A percentile compares a stretch with the other conserved stretches of the same genome.
phyloP scores from a whole-genome alignment of 2,797 vertebrate species.

The Sarcoramphus papa region DNA sequence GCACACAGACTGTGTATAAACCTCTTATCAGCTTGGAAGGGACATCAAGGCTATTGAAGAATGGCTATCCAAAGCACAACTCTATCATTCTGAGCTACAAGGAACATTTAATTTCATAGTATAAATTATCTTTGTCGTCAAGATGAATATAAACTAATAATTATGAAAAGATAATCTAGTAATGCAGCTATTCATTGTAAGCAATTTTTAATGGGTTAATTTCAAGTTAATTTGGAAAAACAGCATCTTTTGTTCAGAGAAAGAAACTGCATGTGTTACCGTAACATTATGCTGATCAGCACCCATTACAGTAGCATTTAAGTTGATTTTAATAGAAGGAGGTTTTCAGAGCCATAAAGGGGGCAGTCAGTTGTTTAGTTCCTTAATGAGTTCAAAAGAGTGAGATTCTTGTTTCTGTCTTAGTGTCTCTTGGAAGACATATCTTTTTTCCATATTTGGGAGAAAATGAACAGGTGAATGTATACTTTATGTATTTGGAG shows the following conservation, averaged over 20 bases:
- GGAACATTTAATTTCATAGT: not conserved
- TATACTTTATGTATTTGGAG: not conserved
- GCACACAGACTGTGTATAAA: not conserved
- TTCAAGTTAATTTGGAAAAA: constrained; percentile 11
- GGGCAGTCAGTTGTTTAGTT: not conserved
- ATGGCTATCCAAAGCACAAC: not conserved
- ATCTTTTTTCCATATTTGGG: not conserved
- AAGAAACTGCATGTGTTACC: not conserved
- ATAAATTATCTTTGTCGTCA: not conserved
- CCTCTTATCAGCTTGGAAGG: not conserved
- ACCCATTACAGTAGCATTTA: not conserved
- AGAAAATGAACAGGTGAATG: not conserved
- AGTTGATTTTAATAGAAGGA: not conserved
- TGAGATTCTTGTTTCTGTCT: not conserved
- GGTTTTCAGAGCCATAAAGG: not conserved
- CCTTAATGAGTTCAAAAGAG: not conserved
- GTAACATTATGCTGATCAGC: constrained; percentile 1
- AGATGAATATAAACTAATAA: not conserved
- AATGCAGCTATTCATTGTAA: not conserved
- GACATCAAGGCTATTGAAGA: not conserved
- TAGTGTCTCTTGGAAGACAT: not conserved
- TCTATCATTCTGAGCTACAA: not conserved
- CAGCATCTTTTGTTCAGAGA: constrained; percentile 14
- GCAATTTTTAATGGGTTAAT: not conserved
- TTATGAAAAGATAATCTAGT: not conserved